Conservation (phyloP, 1,140 invertebrate species). For the Drosophila repleta region DNA sequence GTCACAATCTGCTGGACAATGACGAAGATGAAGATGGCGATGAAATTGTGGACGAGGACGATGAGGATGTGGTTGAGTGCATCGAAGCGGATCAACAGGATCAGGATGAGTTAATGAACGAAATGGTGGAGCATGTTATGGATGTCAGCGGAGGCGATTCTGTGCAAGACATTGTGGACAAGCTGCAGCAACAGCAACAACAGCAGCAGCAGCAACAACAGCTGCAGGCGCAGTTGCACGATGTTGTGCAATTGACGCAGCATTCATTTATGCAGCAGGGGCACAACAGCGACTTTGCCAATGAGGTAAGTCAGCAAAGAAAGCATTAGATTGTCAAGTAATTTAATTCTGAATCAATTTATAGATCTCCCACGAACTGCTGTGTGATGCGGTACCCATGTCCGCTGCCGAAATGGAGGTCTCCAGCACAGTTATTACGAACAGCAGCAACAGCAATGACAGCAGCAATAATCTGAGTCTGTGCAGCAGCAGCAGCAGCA, state of each 20-base stretch:
- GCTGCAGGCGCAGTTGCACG: slow-evolving; percentile 56
- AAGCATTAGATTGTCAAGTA: too few relatives aligned
- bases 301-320: slow-evolving; percentile 50
- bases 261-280: slow-evolving; percentile 68
- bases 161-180: slow-evolving; percentile 75
- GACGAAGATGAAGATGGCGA: slow-evolving; percentile 65
- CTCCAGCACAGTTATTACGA: slow-evolving; percentile 80
- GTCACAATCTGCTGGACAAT: slow-evolving; percentile 68
- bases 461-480: slow-evolving; percentile 73
- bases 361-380: slow-evolving; percentile 59
- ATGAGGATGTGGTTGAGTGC: slow-evolving; percentile 61
- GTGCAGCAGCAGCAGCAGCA: slow-evolving; percentile 68
- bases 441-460: slow-evolving; percentile 81
- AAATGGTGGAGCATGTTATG: slow-evolving; percentile 52
- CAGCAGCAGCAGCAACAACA: slow-evolving; percentile 56
- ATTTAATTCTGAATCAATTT: slow-evolving; percentile 3
- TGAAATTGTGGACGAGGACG: slow-evolving; percentile 56
- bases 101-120: slow-evolving; percentile 65
- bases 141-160: slow-evolving; percentile 60
- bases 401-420: slow-evolving; percentile 83
- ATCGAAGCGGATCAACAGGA: slow-evolving; percentile 38
- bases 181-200: slow-evolving; percentile 63
- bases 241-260: slow-evolving; percentile 66
- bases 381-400: slow-evolving; percentile 77
- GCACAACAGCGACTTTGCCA: slow-evolving; percentile 57